Base-by-base conservation (phyloP, 2,888 invertebrate genomes). In the Willowsia nigromaculata region DNA sequence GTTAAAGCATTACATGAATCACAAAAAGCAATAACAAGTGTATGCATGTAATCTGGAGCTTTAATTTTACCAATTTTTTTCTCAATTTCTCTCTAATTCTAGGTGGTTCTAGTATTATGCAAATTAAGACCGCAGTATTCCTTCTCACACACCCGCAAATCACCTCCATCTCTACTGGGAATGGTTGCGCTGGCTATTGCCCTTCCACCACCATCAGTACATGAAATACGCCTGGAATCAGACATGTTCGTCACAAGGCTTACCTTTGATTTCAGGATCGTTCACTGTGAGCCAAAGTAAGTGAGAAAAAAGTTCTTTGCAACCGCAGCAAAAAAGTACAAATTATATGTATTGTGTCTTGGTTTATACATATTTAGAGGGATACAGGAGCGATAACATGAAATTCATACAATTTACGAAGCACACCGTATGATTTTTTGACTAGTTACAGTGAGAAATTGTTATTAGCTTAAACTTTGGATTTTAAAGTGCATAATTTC, bases 201-300 rank as follows among this genome's bases (percentile, higher is more conserved):
- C 11, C 95, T 99, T 92, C 99, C 99, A 68, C 99, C 99, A 13
- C 99, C 99, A 13, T 98, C 98, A 91, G 98, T 99, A 92, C 98
- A 99, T 94, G 99, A 99, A 95, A 98, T 99, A 93, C 96, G 98
- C 93, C 95, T 99, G 93, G 99, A 99, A 94, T 96, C 97, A 84
- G 98, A 98, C 94, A 98, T 98, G 97, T 99, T 99, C 94, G 99
- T 99, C 93, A 99, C 98, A 90, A 96, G 98, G 93, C 97, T 99
- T 93, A 98, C 97, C 94, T 98, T 99, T 93, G 98, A 99, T 94
- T 98, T 99, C 94, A 96, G 97, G 95, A 97, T 99, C 95, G 98
- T 98, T 91, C 99, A 99, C 94, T 99, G 99, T 94, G 99, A 99
- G 94, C 98, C 99, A 93, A 97, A 97, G 53, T 53, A 53, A 53